A percentile compares a stretch with the other conserved stretches of the same genome.
Conservation (phyloP, 2,797 vertebrate genomes). For the Buceros bicornis region DNA sequence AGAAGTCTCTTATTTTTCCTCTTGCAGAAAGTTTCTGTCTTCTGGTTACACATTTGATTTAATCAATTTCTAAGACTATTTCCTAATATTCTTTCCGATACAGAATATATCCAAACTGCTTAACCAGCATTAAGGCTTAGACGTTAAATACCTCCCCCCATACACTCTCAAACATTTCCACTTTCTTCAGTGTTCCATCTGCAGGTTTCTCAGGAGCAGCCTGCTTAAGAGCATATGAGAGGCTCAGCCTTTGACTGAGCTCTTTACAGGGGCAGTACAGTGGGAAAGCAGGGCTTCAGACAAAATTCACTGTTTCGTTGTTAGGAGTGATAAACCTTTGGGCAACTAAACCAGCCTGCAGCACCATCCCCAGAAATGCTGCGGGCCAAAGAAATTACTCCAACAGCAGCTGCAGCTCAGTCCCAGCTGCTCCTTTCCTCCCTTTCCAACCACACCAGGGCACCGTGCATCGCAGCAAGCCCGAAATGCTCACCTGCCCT, state of each 20-base stretch:
- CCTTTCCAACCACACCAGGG: neutral
- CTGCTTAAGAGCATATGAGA: neutral
- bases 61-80: neutral
- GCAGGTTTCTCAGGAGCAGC: neutral
- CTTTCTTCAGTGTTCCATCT: neutral
- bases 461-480: rapidly evolving
- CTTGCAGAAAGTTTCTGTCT: neutral
- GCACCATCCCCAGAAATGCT: neutral
- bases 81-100: neutral
- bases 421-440: neutral
- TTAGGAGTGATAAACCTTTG: neutral
- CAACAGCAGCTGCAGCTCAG: neutral
- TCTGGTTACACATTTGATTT: neutral
- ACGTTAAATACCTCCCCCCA: neutral
- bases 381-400: neutral
- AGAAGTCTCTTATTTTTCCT: neutral
- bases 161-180: neutral
- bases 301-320: rapidly evolving
- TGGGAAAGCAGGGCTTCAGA: neutral
- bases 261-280: neutral
- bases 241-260: neutral
- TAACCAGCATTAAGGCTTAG: neutral
- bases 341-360: neutral
- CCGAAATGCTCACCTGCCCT: rapidly evolving
- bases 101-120: neutral